A percentile compares a stretch with the other conserved stretches of the same genome.
These are phyloP conservation scores for Heliconius cydno DNA, from an alignment of 2,888 invertebrate genomes.

Conservation along the genomic window DNA sequence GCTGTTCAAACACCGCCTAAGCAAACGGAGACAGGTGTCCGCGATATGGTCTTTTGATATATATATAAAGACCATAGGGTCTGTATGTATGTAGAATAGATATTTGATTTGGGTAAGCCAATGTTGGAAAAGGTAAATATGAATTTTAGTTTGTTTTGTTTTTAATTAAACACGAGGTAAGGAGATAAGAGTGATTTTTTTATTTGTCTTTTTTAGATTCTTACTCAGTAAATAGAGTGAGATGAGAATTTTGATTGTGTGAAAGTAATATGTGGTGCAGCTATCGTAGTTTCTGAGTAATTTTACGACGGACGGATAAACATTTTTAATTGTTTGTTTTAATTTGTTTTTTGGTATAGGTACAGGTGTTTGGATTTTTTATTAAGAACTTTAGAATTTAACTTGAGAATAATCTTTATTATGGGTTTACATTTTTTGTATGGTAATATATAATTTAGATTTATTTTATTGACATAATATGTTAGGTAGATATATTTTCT, in stretches of 20 bases:
- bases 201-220: conserved; percentile 74
- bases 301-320: conserved; percentile 33
- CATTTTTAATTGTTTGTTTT: conserved; percentile 22
- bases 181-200: conserved; percentile 64
- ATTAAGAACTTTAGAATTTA: neutral
- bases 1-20: conserved; percentile 78
- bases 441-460: neutral
- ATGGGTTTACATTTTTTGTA: neutral
- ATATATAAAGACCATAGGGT: conserved; percentile 69
- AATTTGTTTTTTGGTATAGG: neutral
- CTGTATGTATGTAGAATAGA: conserved; percentile 32
- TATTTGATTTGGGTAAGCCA: conserved; percentile 55
- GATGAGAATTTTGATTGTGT: conserved; percentile 48
- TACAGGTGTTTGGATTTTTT: conserved; percentile 19
- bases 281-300: conserved; percentile 31
- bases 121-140: conserved; percentile 62
- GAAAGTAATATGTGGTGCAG: conserved; percentile 26
- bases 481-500: neutral
- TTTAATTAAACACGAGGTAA: conserved; percentile 78
- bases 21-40: conserved; percentile 81
- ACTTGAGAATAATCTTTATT: neutral
- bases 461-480: neutral
- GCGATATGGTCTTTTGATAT: conserved; percentile 66
- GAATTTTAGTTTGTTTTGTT: conserved; percentile 75
- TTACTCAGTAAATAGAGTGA: conserved; percentile 59